Evolutionary conservation across 2,797 vertebrate species (phyloP).

Genomic region (Limosa lapponica): DNA sequence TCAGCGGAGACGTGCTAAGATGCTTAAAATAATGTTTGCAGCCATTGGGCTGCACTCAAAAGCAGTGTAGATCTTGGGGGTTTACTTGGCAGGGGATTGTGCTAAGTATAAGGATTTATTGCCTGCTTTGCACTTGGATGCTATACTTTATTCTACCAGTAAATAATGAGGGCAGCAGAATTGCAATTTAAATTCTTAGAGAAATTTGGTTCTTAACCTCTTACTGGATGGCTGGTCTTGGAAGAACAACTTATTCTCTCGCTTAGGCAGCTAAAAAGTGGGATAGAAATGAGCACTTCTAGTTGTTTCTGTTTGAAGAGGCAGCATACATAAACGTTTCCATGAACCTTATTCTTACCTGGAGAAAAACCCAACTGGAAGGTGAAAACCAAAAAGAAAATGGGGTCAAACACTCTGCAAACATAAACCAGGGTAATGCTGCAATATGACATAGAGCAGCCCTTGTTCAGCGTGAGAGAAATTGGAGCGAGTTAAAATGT

Average conservation of each 20-base stretch:
- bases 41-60: neutral
- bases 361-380: neutral
- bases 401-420: neutral
- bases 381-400: neutral
- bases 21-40: neutral
- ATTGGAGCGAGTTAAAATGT: neutral
- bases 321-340: neutral
- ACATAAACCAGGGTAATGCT: neutral
- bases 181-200: neutral
- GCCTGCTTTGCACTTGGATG: neutral
- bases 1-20: neutral
- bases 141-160: neutral
- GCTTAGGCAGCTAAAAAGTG: neutral
- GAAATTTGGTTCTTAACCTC: conserved; percentile 5
- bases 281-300: neutral
- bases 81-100: neutral
- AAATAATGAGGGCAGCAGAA: conserved; percentile 17
- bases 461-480: neutral
- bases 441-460: neutral
- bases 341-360: neutral
- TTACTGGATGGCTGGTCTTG: neutral
- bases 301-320: neutral
- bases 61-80: neutral
- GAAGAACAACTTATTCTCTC: neutral
- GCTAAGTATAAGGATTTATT: neutral